phyloP scores from a whole-genome alignment of 1,140 invertebrate species.

The Zaprionus taronus region DNA sequence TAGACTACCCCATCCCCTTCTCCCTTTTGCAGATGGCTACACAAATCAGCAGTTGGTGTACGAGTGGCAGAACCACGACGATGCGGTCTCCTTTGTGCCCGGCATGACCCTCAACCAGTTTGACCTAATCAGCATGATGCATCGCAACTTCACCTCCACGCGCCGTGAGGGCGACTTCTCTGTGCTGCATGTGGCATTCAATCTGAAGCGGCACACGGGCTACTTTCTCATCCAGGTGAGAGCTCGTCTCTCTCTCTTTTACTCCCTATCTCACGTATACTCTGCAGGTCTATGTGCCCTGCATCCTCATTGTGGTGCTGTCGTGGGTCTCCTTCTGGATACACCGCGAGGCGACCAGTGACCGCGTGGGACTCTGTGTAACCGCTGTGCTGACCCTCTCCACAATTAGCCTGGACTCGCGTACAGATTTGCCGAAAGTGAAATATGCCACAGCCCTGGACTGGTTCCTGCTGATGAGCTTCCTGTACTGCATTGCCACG shows the following conservation, averaged over 20 bases:
- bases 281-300: conserved; percentile 94
- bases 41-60: conserved; percentile 95
- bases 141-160: conserved; percentile 91
- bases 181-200: conserved; percentile 95
- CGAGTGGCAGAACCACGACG: conserved; percentile 92
- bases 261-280: not conserved
- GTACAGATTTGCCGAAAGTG: conserved; percentile 96
- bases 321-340: conserved; percentile 99
- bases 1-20: not conserved
- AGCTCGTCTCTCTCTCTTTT: not conserved
- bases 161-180: conserved; percentile 94
- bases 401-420: conserved; percentile 95
- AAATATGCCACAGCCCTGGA: conserved; percentile 96
- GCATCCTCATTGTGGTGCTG: conserved; percentile 96
- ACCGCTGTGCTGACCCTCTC: conserved; percentile 96
- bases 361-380: conserved; percentile 90
- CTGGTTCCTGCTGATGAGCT: conserved; percentile 97
- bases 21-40: conserved; percentile 91
- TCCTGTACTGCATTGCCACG: conserved; percentile 96
- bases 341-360: conserved; percentile 95
- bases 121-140: conserved; percentile 94
- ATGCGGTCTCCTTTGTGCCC: conserved; percentile 93
- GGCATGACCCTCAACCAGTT: conserved; percentile 96
- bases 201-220: conserved; percentile 94
- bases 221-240: conserved; percentile 95